These are phyloP conservation scores for Nipponacmea schrenckii DNA, from an alignment of 2,888 invertebrate species.

Conservation along the genomic window DNA sequence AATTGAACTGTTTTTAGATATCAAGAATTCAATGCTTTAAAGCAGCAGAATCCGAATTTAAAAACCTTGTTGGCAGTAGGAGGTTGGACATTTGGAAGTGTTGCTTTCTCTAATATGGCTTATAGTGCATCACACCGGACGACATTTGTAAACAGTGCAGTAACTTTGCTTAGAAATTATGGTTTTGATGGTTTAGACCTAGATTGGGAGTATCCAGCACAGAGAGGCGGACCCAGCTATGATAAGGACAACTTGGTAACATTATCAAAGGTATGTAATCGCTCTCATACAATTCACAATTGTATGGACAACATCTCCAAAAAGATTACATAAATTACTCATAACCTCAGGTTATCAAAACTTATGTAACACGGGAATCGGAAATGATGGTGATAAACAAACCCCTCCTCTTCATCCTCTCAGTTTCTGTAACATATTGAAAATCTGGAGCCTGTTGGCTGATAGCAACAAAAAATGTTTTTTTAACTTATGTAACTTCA, in stretches of 20 bases:
- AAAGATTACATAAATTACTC: too few species aligned
- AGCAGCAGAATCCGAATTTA: neutral
- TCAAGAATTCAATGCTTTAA: neutral
- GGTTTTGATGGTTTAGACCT: constrained; percentile 15
- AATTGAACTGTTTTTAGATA: neutral
- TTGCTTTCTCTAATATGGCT: constrained; percentile 12
- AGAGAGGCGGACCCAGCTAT: neutral
- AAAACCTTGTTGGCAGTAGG: constrained; percentile 12
- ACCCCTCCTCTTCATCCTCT: too few species aligned
- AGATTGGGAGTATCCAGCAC: constrained; percentile 17
- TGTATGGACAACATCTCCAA: too few species aligned
- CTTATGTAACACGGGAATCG: too few species aligned
- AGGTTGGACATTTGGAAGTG: constrained; percentile 20
- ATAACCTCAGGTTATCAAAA: too few species aligned
- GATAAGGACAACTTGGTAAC: constrained; percentile 14
- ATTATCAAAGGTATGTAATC: constrained; percentile 11
- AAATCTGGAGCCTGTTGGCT: too few species aligned
- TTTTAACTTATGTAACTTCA: neutral
- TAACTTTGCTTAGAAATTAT: neutral
- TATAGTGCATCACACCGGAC: neutral
- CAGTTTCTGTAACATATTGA: too few species aligned
- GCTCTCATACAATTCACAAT: too few species aligned
- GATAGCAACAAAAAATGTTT: too few species aligned
- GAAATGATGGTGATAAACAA: too few species aligned
- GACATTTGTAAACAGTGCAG: constrained; percentile 5